Percentiles rank a stretch among this genome's conserved stretches.
Evolutionary conservation across 2,888 invertebrate genomes (phyloP).

Genomic region (Adineta ricciae): DNA sequence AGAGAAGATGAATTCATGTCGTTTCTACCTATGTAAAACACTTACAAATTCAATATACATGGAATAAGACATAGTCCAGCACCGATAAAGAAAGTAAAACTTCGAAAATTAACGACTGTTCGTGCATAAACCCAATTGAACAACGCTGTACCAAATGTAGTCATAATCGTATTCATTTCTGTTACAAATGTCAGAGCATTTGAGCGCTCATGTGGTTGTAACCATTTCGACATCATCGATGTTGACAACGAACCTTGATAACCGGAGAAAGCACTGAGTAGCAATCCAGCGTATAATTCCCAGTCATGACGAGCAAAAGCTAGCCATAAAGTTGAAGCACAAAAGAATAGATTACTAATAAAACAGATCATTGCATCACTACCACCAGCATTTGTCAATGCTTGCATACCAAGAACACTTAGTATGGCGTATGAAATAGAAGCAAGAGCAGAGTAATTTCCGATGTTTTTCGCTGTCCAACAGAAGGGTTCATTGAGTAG

Average conservation of each 20-base stretch:
- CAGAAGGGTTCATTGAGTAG: background rate
- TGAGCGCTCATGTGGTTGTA: background rate
- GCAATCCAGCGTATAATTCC: conserved; percentile 10
- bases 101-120: background rate
- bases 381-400: background rate
- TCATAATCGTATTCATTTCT: background rate
- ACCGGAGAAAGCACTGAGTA: background rate
- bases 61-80: conserved; percentile 5
- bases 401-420: conserved; percentile 7
- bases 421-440: background rate
- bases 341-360: background rate
- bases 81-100: background rate
- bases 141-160: background rate
- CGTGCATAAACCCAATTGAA: conserved; percentile 1
- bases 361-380: background rate
- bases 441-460: background rate
- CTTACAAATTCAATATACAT: background rate
- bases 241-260: conserved; percentile 16
- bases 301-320: background rate
- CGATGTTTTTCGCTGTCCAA: background rate
- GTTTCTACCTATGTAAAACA: background rate
- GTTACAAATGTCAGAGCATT: background rate
- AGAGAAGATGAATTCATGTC: too few relatives aligned
- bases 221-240: conserved; percentile 11
- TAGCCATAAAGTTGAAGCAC: background rate